Conservation (phyloP, 2,888 invertebrate genomes). For the Chrysina gloriosa region DNA sequence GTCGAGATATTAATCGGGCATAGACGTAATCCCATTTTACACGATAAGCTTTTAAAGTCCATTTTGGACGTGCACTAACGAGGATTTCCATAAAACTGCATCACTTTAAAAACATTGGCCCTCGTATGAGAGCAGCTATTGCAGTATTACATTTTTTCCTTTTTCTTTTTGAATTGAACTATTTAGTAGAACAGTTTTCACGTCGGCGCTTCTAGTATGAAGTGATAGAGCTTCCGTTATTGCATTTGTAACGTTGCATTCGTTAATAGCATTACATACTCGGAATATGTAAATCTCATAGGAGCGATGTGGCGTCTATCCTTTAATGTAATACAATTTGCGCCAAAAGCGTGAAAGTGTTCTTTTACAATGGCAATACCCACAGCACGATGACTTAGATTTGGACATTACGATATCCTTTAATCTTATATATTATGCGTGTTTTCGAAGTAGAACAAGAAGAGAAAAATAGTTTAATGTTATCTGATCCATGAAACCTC, state of each 20-base stretch:
- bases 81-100: constrained; percentile 26
- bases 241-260: background rate
- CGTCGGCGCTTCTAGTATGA: background rate
- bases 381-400: too few species aligned
- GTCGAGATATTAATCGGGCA: constrained; percentile 37
- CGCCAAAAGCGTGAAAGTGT: background rate
- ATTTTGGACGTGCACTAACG: constrained; percentile 22
- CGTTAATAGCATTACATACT: background rate
- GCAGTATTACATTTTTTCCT: background rate
- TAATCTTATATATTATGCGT: too few species aligned
- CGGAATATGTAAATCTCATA: background rate
- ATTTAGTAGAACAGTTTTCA: background rate
- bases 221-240: background rate
- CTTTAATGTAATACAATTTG: background rate
- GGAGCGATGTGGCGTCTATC: background rate
- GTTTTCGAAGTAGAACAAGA: too few species aligned
- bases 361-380: background rate
- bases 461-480: too few species aligned
- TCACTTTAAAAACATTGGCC: constrained; percentile 4
- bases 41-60: constrained; percentile 31
- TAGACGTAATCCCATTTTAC: constrained; percentile 24
- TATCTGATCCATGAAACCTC: too few species aligned
- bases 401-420: too few species aligned
- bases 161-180: background rate
- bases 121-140: background rate